Base-by-base conservation (phyloP, 1,140 invertebrate genomes). In the Papilio polyxenes region DNA sequence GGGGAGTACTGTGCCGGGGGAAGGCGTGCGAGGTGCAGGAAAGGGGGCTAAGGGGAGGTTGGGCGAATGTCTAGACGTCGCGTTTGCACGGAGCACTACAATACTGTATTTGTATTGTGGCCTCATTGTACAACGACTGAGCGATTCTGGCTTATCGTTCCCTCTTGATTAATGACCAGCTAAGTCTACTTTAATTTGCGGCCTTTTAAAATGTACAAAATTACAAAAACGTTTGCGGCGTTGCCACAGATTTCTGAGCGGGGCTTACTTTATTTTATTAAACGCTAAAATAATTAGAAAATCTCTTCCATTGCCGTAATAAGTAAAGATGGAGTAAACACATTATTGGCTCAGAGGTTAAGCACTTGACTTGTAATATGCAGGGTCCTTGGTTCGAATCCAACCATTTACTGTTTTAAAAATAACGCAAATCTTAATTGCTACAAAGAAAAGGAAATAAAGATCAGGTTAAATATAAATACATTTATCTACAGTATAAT, bases 11-110 rank as follows among this genome's bases (percentile, higher is more conserved):
- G 81, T 20, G 15, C 15, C n/a, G 69, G 78, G 82, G 74, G 62
- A 31, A 9, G 20, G 20, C 3, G 62, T 13, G 20, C 53, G 83
- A 53, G 81, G 80, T 53, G 83, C 81, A 62, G 82, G 40, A 44
- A 44, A 79, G 83, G 37, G 84, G 81, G 56, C 59, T 17, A n/a
- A 83, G 83, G 84, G 82, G 72, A 83, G 80, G 90, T 92, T 90
- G 91, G 91, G 92, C 89, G 92, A 87, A 84, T 88, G 92, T 93
- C 92, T 93, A 93, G 92, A 93, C 92, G 86, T 87, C 80, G 86
- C 85, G 84, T 53, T 49, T 76, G 75, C 75, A 23, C 85, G 81
- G 82, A 87, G 86, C 87, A 87, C 87, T 88, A 87, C 86, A 89
- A 88, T 87, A 88, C 87, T 89, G 85, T 87, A 87, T 87, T 87